phyloP scores from a whole-genome alignment of 1,140 invertebrate species.

The Bombus cullumanus region DNA sequence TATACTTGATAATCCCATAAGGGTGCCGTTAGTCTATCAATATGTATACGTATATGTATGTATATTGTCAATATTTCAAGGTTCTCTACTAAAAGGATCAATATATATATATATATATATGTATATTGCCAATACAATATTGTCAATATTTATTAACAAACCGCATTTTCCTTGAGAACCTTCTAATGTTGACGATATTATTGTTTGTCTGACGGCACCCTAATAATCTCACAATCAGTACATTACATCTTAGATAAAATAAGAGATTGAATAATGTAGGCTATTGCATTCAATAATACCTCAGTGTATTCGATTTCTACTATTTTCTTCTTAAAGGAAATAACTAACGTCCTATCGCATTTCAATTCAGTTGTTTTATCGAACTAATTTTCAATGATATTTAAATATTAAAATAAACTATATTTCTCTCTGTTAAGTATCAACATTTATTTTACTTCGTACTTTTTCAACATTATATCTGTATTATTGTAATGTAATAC shows the following conservation, averaged over 20 bases:
- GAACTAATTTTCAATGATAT: neutral
- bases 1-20: no score
- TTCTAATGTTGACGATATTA: no score
- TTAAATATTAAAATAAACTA: conserved; percentile 4
- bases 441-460: conserved; percentile 4
- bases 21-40: no score
- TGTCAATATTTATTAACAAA: no score
- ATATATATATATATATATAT: no score
- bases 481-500: neutral
- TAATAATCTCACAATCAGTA: neutral
- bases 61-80: no score
- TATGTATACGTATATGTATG: no score
- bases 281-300: neutral
- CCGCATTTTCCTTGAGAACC: no score
- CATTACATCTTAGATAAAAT: neutral
- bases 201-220: no score
- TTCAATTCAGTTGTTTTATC: neutral
- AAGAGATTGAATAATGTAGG: neutral
- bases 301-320: neutral
- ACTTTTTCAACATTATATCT: neutral
- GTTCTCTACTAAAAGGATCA: no score
- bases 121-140: no score
- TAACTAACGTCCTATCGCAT: neutral
- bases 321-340: neutral
- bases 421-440: conserved; percentile 6